Evolutionary conservation across 2,797 vertebrate genomes (phyloP), one percentile per base, ranked within the genome.

Genomic region (Sebastes hubbsi): DNA sequence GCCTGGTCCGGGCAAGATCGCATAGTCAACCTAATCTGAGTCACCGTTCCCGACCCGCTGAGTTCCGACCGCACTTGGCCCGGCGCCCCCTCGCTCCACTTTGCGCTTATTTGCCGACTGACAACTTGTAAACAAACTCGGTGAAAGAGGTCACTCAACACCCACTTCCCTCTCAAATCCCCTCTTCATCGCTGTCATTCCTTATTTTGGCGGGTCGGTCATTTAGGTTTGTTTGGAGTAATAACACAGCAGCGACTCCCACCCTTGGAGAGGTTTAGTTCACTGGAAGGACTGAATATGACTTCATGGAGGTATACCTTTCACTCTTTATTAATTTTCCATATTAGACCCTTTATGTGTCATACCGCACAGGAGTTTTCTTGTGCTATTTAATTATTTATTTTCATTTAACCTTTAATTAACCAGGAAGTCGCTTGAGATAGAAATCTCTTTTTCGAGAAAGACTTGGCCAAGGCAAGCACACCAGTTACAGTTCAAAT

Each of bases 201-300:
- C 80, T 80, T 78, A 72, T 85, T 82, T 81, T 87, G 88, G 74
- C 32, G 34, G 66, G 84, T 88, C 54, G 8, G 68, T 88, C 78
- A 72, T 89, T 88, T 81, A 58, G 66, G 78, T 91, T 90, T 91
- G 87, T 92, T 92, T 94, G 84, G 82, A 92, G 87, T 90, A 81
- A 91, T 88, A 93, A 92, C 92, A 93, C 27, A 58, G 59, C 46
- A 67, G 61, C 79, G 75, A 77, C 85, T 83, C 85, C 88, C 82
- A 69, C 77, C 84, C 84, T 86, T 66, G 42, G 72, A 81, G 82
- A 88, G 77, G 55, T 82, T 89, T 72, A 75, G 78, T 79, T 78
- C 74, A 84, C 63, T 88, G 81, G 85, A 88, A 89, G 82, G 74
- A 83, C 60, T 87, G 81, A 85, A 82, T 91, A 73, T 89, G 78